Evolutionary conservation across 1,140 invertebrate genomes (phyloP).

Genomic region (Dinothrombium tinctorium): DNA sequence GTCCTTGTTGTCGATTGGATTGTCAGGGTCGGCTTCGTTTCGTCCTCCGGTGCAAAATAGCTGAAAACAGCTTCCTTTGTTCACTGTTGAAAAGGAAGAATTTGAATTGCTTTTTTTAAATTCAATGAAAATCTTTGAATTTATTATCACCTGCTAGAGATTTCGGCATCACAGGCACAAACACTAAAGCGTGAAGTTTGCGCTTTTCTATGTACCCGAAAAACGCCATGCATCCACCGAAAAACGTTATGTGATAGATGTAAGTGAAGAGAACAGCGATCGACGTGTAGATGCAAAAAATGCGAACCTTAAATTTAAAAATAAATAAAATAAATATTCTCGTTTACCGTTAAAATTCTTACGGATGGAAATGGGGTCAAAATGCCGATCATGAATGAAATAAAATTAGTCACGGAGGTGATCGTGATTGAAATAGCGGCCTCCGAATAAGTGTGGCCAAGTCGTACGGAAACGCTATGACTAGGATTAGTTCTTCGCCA

Average conservation of each 20-base stretch:
- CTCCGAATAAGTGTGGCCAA: constrained; percentile 24
- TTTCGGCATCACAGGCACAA: constrained; percentile 22
- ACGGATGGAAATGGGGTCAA: constrained; percentile 75
- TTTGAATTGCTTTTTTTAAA: background rate
- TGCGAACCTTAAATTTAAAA: constrained; percentile 31
- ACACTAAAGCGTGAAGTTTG: constrained; percentile 56
- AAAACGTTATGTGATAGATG: constrained; percentile 82
- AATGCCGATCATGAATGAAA: constrained; percentile 33
- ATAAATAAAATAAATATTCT: background rate
- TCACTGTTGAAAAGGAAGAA: constrained; percentile 23
- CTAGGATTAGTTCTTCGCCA: constrained; percentile 21
- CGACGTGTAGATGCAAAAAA: constrained; percentile 89
- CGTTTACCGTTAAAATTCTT: background rate
- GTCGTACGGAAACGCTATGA: constrained; percentile 24
- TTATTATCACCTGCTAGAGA: constrained; percentile 31
- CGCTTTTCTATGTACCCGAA: constrained; percentile 65
- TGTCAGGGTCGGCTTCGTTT: constrained; percentile 51
- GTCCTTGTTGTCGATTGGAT: constrained; percentile 60
- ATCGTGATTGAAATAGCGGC: constrained; percentile 26
- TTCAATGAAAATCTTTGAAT: background rate
- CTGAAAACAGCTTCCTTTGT: constrained; percentile 51
- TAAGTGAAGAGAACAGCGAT: constrained; percentile 78
- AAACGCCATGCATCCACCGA: constrained; percentile 67
- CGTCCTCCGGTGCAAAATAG: constrained; percentile 58
- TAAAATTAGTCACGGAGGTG: constrained; percentile 26